Evolutionary conservation across 1,140 invertebrate species (phyloP), one percentile per base, ranked within the genome.

Genomic region (Conus betulinus): DNA sequence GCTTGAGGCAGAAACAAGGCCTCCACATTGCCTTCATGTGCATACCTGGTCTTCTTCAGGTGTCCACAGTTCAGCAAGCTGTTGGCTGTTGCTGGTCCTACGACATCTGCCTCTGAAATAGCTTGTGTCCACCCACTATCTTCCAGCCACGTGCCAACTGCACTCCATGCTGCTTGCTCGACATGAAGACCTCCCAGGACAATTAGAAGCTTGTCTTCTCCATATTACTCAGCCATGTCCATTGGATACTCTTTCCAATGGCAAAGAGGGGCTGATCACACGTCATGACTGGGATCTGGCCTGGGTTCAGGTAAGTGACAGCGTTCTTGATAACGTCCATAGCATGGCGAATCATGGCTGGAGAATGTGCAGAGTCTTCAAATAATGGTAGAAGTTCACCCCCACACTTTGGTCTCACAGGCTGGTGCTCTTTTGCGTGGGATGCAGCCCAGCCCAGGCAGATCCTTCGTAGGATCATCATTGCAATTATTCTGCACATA

Each of bases 341-440:
- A 39, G 39, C 39, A 39, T 39, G 39, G 39, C 39, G 39, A 39
- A 39, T 39, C 39, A 39, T 39, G 39, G 39, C 39, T 39, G 39
- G 39, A 39, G 39, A 39, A 39, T 39, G 39, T 39, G 39, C 39
- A 39, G 39, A 39, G 39, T 39, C 39, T 39, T 39, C 39, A 39
- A 39, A 39, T 39, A 39, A 39, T 39, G 39, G 39, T 39, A 39
- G 39, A 39, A 39, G 3, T 39, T 3, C 39, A 39, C 39, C 39
- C 39, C 39, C n/a, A n/a, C 39, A 76, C 6, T 76, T 76, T 76
- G 71, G 20, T 76, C n/a, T 76, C 17, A 76, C 71, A 17, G 8
- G 71, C 71, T 76, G 71, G 71, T 76, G 71, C 71, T 76, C 71
- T 4, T 76, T 76, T 76, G 71, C 71, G 71, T 76, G 71, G 71